phyloP scores from a whole-genome alignment of 2,888 invertebrate species.

The Zaprionus obscuricornis region DNA sequence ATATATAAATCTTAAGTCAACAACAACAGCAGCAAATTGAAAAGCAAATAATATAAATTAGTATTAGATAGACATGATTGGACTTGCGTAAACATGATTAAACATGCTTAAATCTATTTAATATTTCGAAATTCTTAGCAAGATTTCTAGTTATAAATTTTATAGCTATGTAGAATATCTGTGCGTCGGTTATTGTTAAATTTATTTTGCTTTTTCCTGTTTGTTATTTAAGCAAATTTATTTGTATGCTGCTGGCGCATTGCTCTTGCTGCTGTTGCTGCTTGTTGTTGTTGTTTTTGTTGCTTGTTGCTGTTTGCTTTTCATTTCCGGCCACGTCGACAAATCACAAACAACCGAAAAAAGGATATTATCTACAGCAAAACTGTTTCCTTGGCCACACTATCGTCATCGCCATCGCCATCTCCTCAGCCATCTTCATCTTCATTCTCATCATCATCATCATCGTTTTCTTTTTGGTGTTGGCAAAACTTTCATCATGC shows the following conservation, averaged over 20 bases:
- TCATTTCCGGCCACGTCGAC: conserved; percentile 77
- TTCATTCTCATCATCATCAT: too few relatives aligned
- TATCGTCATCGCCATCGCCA: conserved; percentile 25
- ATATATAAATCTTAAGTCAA: too few relatives aligned
- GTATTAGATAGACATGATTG: too few relatives aligned
- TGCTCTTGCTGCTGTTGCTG: conserved; percentile 20
- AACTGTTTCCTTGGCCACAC: conserved; percentile 62
- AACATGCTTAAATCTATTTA: too few relatives aligned
- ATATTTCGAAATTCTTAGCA: too few relatives aligned
- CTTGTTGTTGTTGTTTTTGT: conserved; percentile 3
- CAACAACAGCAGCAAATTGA: too few relatives aligned
- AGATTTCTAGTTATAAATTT: too few relatives aligned
- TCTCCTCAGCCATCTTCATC: background rate
- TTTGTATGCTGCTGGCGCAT: conserved; percentile 42
- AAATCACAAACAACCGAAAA: conserved; percentile 71
- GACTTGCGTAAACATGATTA: too few relatives aligned
- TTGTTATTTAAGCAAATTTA: conserved; percentile 65
- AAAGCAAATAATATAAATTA: too few relatives aligned
- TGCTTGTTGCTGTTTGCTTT: conserved; percentile 63
- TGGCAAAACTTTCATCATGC: too few relatives aligned
- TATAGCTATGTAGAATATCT: conserved; percentile 29
- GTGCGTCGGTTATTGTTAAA: background rate
- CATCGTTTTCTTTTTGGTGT: too few relatives aligned
- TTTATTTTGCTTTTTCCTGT: conserved; percentile 11
- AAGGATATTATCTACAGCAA: conserved; percentile 73